Conservation (phyloP, 2,113 vertebrate genomes). For the Acanthochromis polyacanthus region DNA sequence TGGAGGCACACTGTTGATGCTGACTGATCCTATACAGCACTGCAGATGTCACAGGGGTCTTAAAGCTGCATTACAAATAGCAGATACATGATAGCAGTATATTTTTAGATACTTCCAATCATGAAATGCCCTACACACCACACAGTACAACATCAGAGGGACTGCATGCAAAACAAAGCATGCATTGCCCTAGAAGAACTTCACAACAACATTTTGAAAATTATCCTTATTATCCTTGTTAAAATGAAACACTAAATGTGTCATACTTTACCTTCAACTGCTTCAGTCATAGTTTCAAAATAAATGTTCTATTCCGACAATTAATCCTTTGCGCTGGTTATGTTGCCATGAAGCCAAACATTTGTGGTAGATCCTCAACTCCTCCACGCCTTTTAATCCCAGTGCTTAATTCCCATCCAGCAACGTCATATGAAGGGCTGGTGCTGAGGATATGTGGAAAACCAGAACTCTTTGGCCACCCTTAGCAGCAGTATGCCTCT, state of each 20-base stretch:
- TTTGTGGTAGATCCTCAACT: constrained; percentile 31
- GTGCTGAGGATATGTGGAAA: constrained; percentile 6
- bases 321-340: constrained; percentile 50
- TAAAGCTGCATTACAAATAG: constrained; percentile 63
- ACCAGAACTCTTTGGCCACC: not conserved
- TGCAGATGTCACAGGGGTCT: constrained; percentile 1
- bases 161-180: constrained; percentile 40
- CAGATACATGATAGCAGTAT: constrained; percentile 68
- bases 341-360: constrained; percentile 57
- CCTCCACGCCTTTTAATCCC: constrained; percentile 40
- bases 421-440: not conserved
- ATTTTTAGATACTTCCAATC: constrained; percentile 74
- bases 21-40: constrained; percentile 15
- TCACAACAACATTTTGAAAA: not conserved
- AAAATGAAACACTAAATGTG: not conserved
- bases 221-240: no score
- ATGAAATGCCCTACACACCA: constrained; percentile 29
- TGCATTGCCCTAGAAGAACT: not conserved
- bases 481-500: constrained; percentile 14
- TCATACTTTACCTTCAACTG: constrained; percentile 71
- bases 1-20: constrained; percentile 31
- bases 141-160: constrained; percentile 9
- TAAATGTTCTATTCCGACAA: constrained; percentile 9
- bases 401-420: constrained; percentile 33
- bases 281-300: constrained; percentile 70